phyloP scores from a whole-genome alignment of 2,113 vertebrate genomes.

The Haemorhous mexicanus region DNA sequence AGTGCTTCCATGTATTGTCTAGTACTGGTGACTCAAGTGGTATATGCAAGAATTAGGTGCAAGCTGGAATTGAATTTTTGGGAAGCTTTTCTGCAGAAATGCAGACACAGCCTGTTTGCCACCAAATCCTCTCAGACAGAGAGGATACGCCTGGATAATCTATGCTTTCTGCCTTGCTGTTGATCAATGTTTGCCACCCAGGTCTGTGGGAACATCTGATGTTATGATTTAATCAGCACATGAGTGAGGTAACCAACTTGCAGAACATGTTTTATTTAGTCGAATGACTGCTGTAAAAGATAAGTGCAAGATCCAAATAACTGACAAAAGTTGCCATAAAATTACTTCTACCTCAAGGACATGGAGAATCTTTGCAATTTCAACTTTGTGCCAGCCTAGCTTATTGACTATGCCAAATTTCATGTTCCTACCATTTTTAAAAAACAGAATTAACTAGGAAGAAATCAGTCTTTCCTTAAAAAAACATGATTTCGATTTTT shows the following conservation, averaged over 20 bases:
- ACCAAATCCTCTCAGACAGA: background rate
- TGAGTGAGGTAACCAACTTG: background rate
- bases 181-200: background rate
- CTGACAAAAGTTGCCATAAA: background rate
- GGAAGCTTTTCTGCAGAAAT: background rate
- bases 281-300: background rate
- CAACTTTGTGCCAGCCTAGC: background rate
- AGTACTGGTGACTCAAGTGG: background rate
- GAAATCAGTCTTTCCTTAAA: background rate
- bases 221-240: background rate
- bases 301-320: background rate
- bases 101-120: background rate
- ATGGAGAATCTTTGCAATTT: background rate
- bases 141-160: background rate
- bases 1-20: background rate
- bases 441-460: background rate
- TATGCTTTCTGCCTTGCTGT: background rate
- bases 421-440: background rate
- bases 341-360: background rate
- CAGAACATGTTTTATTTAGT: background rate
- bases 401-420: background rate
- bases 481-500: background rate
- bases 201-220: constrained; percentile 27
- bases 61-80: background rate
- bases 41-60: background rate